Base-by-base conservation (phyloP, 37 sponge, comb jelly and placozoan species). In the Theonella swinhoei region DNA sequence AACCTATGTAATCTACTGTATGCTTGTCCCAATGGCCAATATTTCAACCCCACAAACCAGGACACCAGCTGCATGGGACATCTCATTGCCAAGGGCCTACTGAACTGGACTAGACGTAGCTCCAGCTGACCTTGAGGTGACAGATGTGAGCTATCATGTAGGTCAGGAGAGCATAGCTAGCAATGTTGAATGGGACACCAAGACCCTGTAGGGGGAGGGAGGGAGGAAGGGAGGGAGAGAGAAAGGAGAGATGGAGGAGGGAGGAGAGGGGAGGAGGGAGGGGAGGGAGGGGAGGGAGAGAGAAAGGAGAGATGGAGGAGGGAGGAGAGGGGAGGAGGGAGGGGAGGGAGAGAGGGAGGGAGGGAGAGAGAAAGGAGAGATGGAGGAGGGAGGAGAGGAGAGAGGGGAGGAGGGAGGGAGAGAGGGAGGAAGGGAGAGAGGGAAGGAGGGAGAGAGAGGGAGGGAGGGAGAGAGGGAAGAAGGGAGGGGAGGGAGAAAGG, bases 161-260 rank as follows among this genome's bases (percentile, higher is more conserved):
- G 17, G 99, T 96, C 29, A 96, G 91, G 17, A 96, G 83, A 42
- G 99, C 83, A 67, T 96, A 96, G 85, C 95, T 94, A 31, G 99
- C 99, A 67, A 98, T 96, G 76, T 98, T 98, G 92, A 98, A 98
- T 0, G 99, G 99, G 3, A 98, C 96, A 43, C 99, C 99, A 26
- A 98, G 79, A 64, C 99, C 99, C 96, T 95, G 67, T 36, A 35
- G 14, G 39, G 39, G 68, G 1, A 42, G 22, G 59, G 42, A 0
- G 20, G 76, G n/a, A n/a, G 14, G 14, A 47, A 7, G 7, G 7
- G 54, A 47, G 66, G 66, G 24, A 28, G 60, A 19, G 60, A 20
- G 17, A 58, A 31, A 24, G 66, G 9, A 43, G 80, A 69, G 54
- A 14, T 47, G 54, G 54, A 47, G 54, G 54, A 47, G 54, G 54